Base-by-base conservation (phyloP, 2,113 vertebrate genomes). In the Bagarius yarrelli region DNA sequence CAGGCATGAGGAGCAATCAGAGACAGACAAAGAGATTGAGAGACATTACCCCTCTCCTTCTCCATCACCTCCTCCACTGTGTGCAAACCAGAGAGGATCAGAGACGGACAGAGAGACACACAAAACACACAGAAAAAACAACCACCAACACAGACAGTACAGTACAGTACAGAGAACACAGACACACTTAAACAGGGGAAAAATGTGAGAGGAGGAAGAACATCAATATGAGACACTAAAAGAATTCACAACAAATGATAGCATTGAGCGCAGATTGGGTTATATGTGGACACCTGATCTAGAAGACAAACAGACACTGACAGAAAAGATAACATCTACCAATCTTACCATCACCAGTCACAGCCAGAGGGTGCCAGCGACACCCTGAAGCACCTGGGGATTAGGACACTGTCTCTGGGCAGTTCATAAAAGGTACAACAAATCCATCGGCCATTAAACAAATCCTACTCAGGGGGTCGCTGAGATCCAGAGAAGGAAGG, bases 331-430 rank as follows among this genome's bases (percentile, higher is more conserved):
- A 44, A 44, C 59, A 36, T 70, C 64, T 44, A 36, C 15, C 52
- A 47, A 23, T 40, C 60, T 52, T 32, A 78, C 27, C 25, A 83
- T 84, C 72, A 81, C 61, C 63, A 66, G 25, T 75, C 78, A 76
- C 75, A 86, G 78, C 87, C 83, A 88, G 82, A 79, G 72, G 83
- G 82, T 76, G 47, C 87, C 85, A 87, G 76, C 72, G 83, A 82
- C 87, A 89, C 89, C 87, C 87, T 83, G 87, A 85, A 89, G 89
- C 83, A 84, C 84, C 80, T 83, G 84, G 47, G 80, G 25, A 78
- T 36, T 72, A 27, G 47, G 52, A 47, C 12, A 12, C 52, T 12
- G 8, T 50, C 30, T 81, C 63, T 66, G 3, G 5, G 72, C 25
- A 44, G 70, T 50, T 18, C 40, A 9, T 44, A 36, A 19, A 19